These are phyloP conservation scores for Thalassaphorura encarpata DNA, from an alignment of 1,140 invertebrate genomes.

Conservation along the genomic window DNA sequence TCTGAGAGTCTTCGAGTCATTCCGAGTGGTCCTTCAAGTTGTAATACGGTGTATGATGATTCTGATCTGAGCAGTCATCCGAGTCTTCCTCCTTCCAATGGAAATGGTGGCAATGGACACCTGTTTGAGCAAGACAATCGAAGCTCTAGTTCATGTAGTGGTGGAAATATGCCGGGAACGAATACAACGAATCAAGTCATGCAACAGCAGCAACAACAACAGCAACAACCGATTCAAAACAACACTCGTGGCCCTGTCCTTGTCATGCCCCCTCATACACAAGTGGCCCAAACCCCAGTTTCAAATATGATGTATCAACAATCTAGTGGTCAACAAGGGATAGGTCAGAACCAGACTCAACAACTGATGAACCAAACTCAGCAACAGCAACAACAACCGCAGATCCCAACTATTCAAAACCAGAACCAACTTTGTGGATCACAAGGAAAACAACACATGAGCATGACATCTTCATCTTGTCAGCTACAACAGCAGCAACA, in stretches of 20 bases:
- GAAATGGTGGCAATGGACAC: background rate
- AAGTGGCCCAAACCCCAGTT: too few relatives aligned
- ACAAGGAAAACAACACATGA: slow-evolving; percentile 1
- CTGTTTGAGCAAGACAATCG: slow-evolving; percentile 23
- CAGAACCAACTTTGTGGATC: slow-evolving; percentile 30
- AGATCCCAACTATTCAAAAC: slow-evolving; percentile 32
- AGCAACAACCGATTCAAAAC: background rate
- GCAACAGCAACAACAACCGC: slow-evolving; percentile 25
- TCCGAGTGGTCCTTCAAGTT: slow-evolving; percentile 30
- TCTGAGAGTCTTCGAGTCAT: slow-evolving; percentile 30
- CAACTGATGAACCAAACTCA: slow-evolving; percentile 31
- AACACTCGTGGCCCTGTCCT: background rate
- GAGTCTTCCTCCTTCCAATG: slow-evolving; percentile 21
- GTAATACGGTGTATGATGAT: slow-evolving; percentile 32
- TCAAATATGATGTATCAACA: slow-evolving; percentile 26
- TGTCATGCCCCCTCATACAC: slow-evolving; percentile 11
- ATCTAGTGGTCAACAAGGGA: background rate
- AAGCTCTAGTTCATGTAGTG: slow-evolving; percentile 26
- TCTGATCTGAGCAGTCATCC: slow-evolving; percentile 25
- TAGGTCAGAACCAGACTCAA: slow-evolving; percentile 25
- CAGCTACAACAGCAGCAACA: slow-evolving; percentile 32
- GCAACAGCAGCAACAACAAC: background rate
- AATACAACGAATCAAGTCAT: background rate
- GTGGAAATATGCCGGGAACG: background rate
- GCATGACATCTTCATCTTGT: background rate